Evolutionary conservation across 2,888 invertebrate genomes (phyloP).

Genomic region (Nebria brevicollis): DNA sequence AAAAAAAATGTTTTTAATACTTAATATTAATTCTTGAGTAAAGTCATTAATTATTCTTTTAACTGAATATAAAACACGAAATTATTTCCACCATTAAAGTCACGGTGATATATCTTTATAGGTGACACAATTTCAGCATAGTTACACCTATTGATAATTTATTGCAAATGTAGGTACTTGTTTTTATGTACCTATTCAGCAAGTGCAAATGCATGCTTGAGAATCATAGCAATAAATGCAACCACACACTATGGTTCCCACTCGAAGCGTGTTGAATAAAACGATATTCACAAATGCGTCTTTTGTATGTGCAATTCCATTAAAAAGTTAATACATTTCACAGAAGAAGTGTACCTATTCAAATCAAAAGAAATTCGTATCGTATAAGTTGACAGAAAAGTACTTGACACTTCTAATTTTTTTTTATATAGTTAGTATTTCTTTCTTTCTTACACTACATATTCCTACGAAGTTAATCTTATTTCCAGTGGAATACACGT

Average conservation of each 20-base stretch:
- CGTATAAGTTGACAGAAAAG: background rate
- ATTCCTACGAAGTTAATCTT: no score
- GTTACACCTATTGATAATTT: background rate
- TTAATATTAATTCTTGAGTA: background rate
- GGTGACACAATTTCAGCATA: background rate
- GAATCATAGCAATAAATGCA: background rate
- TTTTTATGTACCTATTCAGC: background rate
- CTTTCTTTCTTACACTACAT: background rate
- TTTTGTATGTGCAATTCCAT: background rate
- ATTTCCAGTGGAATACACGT: no score
- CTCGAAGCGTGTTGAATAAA: background rate
- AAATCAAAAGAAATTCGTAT: background rate
- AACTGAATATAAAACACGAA: background rate
- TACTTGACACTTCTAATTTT: background rate
- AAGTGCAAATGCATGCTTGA: background rate
- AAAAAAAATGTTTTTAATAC: no score
- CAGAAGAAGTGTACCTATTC: background rate
- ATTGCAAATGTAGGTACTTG: background rate
- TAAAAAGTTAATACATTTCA: conserved; percentile 1
- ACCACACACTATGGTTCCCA: background rate
- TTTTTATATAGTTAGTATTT: background rate
- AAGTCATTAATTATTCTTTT: background rate
- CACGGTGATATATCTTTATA: background rate
- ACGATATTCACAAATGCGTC: background rate
- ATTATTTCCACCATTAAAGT: background rate